These are phyloP conservation scores for Prionchulus punctatus DNA, from an alignment of 2,888 invertebrate species.

Conservation along the genomic window DNA sequence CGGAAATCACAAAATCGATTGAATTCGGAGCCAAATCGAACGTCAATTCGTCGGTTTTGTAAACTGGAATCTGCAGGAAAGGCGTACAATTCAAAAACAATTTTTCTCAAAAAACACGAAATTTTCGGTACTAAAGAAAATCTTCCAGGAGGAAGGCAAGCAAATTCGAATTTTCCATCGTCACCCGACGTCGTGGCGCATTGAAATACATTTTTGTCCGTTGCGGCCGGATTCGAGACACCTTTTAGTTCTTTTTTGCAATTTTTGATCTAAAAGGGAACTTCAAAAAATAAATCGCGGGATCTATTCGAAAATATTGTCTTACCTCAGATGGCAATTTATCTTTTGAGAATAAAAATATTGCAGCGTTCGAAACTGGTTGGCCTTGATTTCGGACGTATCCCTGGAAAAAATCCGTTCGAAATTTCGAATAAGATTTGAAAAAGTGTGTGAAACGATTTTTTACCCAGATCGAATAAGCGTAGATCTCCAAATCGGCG, in stretches of 20 bases:
- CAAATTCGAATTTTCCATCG: slow-evolving; percentile 44
- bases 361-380: slow-evolving; percentile 1
- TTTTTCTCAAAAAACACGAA: not conserved
- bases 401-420: not conserved
- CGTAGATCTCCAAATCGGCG: not conserved
- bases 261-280: not conserved
- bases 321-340: too few relatives aligned
- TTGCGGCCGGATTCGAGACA: slow-evolving; percentile 44
- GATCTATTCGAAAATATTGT: not conserved
- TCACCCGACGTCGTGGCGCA: not conserved
- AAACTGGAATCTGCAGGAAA: not conserved
- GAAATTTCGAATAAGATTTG: not conserved
- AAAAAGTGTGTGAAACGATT: not conserved
- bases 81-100: not conserved
- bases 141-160: slow-evolving; percentile 59
- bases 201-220: slow-evolving; percentile 44
- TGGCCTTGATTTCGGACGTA: not conserved
- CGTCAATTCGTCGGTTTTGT: slow-evolving; percentile 46
- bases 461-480: not conserved
- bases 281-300: not conserved
- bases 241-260: not conserved
- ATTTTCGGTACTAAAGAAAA: slow-evolving; percentile 38
- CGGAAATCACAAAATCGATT: slow-evolving; percentile 52
- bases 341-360: slow-evolving; percentile 1
- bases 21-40: slow-evolving; percentile 59